A percentile compares a stretch with the other conserved stretches of the same genome.
Conservation (phyloP, 1,140 invertebrate genomes). For the Papilio xuthus region DNA sequence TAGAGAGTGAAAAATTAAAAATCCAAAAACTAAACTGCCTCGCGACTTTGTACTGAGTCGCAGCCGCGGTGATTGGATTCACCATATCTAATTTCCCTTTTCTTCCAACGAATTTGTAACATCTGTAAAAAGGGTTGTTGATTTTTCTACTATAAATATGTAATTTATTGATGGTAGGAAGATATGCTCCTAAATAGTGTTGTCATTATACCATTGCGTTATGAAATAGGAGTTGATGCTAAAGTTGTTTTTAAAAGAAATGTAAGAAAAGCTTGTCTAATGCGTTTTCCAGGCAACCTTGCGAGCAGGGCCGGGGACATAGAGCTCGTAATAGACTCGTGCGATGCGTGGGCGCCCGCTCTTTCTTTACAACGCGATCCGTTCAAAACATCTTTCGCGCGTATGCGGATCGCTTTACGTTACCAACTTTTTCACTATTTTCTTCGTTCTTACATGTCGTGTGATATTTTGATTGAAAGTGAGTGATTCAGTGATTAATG, state of each 20-base stretch:
- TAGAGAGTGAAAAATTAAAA: too few species aligned
- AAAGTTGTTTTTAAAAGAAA: slow-evolving; percentile 9
- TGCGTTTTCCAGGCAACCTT: slow-evolving; percentile 72
- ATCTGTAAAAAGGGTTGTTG: neutral
- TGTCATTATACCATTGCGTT: too few species aligned
- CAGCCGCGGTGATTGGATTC: too few species aligned
- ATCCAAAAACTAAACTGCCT: too few species aligned
- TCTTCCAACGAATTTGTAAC: neutral
- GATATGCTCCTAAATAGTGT: too few species aligned
- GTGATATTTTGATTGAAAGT: slow-evolving; percentile 41
- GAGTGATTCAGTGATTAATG: slow-evolving; percentile 42
- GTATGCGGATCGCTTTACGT: slow-evolving; percentile 60
- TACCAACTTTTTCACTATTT: slow-evolving; percentile 43
- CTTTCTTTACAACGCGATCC: slow-evolving; percentile 65
- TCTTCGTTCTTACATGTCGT: slow-evolving; percentile 48
- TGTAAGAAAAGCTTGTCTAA: slow-evolving; percentile 28
- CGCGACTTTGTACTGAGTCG: too few species aligned
- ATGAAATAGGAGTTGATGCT: neutral
- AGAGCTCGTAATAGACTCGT: slow-evolving; percentile 69
- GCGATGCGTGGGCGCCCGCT: slow-evolving; percentile 68
- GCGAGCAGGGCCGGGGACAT: slow-evolving; percentile 68
- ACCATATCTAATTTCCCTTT: too few species aligned
- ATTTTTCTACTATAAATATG: too few species aligned
- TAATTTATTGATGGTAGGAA: too few species aligned
- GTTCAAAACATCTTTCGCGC: slow-evolving; percentile 71